These are phyloP conservation scores for Anneissia japonica DNA, from an alignment of 35 echinoderm and acorn worm genomes.

Conservation along the genomic window DNA sequence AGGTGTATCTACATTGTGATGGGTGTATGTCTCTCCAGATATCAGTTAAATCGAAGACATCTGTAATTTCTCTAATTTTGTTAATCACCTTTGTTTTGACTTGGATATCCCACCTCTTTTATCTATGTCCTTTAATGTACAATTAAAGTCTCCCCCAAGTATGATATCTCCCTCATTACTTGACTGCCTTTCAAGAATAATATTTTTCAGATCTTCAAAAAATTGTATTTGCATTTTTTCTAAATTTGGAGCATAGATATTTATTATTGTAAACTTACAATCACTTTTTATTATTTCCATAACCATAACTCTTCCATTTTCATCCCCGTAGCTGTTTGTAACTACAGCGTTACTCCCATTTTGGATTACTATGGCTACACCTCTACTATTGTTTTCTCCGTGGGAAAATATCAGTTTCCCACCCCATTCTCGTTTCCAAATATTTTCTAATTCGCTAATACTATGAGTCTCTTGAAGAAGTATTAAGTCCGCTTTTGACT, in stretches of 20 bases:
- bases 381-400: background rate
- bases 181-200: background rate
- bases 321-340: background rate
- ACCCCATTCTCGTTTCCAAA: constrained; percentile 28
- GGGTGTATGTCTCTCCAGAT: too few relatives aligned
- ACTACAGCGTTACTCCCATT: background rate
- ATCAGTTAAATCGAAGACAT: too few relatives aligned
- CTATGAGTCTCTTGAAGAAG: constrained; percentile 36
- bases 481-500: constrained; percentile 10
- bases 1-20: too few relatives aligned
- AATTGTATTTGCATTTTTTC: background rate
- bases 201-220: background rate
- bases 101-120: too few relatives aligned
- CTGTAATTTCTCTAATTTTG: too few relatives aligned
- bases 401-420: constrained; percentile 24
- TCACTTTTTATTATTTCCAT: background rate
- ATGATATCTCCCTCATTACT: background rate
- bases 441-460: background rate
- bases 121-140: too few relatives aligned
- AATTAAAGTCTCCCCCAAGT: too few relatives aligned
- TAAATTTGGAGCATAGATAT: constrained; percentile 13
- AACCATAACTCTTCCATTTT: constrained; percentile 1
- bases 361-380: background rate
- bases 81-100: too few relatives aligned
- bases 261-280: background rate